Percentiles rank a stretch among this genome's conserved stretches.
Evolutionary conservation across 2,888 invertebrate genomes (phyloP).

Genomic region (Harpalus rufipes): DNA sequence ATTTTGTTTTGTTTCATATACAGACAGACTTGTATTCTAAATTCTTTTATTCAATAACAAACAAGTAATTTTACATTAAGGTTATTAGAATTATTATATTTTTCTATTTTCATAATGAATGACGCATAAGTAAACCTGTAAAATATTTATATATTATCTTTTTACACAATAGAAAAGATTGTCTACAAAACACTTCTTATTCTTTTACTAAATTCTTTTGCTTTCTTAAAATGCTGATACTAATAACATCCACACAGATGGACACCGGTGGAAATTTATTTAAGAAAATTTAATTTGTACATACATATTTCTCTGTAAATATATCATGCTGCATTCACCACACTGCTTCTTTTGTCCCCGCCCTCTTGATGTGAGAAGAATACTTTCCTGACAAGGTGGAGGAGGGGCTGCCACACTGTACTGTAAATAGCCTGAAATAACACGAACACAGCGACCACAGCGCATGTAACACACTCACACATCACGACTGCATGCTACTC

Average conservation of each 20-base stretch:
- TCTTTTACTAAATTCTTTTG: background rate
- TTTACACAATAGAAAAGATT: too few relatives aligned
- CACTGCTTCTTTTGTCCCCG: constrained; percentile 73
- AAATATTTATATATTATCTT: too few relatives aligned
- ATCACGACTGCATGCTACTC: constrained; percentile 57
- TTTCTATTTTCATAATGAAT: too few relatives aligned
- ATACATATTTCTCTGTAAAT: background rate
- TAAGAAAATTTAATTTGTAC: background rate
- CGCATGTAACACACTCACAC: constrained; percentile 62
- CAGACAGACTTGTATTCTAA: constrained; percentile 21
- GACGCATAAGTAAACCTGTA: too few relatives aligned
- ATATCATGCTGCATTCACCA: constrained; percentile 36
- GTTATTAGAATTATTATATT: too few relatives aligned
- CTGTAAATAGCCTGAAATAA: constrained; percentile 72
- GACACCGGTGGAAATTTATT: background rate
- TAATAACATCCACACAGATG: too few relatives aligned
- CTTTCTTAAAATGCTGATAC: background rate
- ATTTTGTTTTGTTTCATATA: constrained; percentile 43
- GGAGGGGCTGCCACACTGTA: constrained; percentile 74
- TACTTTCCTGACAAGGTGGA: constrained; percentile 78
- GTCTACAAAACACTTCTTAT: background rate
- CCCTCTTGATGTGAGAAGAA: constrained; percentile 73
- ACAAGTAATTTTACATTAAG: background rate
- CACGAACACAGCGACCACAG: constrained; percentile 57
- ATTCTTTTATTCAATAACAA: background rate